These are phyloP conservation scores for Trichonephila clavipes DNA, from an alignment of 1,140 invertebrate species.

Conservation along the genomic window DNA sequence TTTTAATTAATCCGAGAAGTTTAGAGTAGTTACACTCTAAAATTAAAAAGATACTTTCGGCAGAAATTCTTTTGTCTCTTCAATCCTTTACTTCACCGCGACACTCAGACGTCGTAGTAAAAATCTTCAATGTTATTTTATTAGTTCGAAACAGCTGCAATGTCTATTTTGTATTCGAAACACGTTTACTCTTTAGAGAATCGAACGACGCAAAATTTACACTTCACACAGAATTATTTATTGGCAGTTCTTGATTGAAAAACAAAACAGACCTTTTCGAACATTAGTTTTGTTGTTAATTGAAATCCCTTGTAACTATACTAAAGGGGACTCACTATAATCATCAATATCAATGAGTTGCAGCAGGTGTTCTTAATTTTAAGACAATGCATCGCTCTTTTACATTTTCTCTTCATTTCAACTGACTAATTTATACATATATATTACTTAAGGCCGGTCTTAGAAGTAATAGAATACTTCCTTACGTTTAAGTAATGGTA, in stretches of 20 bases:
- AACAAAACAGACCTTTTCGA: background rate
- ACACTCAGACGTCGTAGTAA: background rate
- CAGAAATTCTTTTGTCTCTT: too few species aligned
- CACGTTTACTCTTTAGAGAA: background rate
- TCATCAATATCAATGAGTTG: background rate
- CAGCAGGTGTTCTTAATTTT: background rate
- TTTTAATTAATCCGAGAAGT: too few species aligned
- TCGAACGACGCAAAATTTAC: background rate
- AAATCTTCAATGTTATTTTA: background rate
- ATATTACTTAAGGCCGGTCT: too few species aligned
- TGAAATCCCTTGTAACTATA: background rate
- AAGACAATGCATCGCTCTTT: too few species aligned
- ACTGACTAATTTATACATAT: too few species aligned
- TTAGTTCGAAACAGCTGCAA: background rate
- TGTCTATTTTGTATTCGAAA: background rate
- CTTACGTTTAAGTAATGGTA: too few species aligned
- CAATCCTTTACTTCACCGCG: too few species aligned
- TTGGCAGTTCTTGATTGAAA: background rate
- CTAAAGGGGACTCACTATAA: background rate
- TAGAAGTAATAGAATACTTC: too few species aligned
- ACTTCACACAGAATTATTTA: background rate
- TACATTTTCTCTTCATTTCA: too few species aligned
- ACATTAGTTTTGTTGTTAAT: background rate
- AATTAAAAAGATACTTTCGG: too few species aligned
- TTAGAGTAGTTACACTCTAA: too few species aligned